phyloP scores from a whole-genome alignment of 1,140 invertebrate genomes.

The Halyomorpha halys region DNA sequence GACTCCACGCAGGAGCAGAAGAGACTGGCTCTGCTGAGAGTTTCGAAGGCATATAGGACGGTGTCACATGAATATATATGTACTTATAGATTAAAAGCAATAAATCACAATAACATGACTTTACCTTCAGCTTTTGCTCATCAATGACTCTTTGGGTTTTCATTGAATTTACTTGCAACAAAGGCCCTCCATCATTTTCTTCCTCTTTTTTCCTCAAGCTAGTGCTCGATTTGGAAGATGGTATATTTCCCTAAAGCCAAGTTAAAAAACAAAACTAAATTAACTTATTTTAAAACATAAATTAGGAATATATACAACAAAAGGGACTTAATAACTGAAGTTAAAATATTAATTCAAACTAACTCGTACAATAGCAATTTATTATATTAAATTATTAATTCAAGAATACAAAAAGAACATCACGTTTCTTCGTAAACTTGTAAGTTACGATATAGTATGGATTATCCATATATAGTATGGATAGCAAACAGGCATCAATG shows the following conservation, averaged over 20 bases:
- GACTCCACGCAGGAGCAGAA: too few species aligned
- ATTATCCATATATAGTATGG: too few species aligned
- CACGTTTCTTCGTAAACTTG: too few species aligned
- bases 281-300: not conserved
- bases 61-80: too few species aligned
- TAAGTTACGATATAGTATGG: too few species aligned
- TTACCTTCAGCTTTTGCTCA: slow-evolving; percentile 77
- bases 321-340: not conserved
- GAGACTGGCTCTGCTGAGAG: too few species aligned
- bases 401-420: too few species aligned
- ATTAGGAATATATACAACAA: not conserved
- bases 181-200: slow-evolving; percentile 68
- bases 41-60: too few species aligned
- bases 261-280: not conserved
- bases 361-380: not conserved
- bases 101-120: not conserved
- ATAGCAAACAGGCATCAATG: too few species aligned
- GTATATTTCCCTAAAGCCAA: not conserved
- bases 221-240: not conserved
- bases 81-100: not conserved
- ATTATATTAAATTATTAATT: too few species aligned
- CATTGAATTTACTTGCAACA: slow-evolving; percentile 70
- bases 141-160: slow-evolving; percentile 87
- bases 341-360: not conserved
- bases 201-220: slow-evolving; percentile 62